These are phyloP conservation scores for Lordiphosa clarofinis DNA, from an alignment of 1,140 invertebrate genomes.

Conservation along the genomic window DNA sequence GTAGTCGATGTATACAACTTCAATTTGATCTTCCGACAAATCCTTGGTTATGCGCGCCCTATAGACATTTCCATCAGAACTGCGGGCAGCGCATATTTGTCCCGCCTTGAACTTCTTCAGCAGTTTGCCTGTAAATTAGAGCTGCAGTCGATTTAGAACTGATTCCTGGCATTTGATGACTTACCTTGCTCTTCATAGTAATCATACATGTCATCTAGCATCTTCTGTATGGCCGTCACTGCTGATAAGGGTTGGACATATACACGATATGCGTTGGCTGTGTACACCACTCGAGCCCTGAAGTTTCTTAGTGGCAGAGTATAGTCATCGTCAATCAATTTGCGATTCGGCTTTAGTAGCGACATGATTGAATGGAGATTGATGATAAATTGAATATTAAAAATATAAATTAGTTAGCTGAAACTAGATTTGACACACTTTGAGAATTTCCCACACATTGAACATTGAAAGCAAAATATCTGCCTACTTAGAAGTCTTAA, in stretches of 20 bases:
- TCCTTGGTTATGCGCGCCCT: conserved; percentile 82
- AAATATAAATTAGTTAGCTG: neutral
- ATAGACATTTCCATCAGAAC: conserved; percentile 85
- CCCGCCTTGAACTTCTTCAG: conserved; percentile 49
- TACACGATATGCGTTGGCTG: conserved; percentile 79
- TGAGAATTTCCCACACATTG: conserved; percentile 78
- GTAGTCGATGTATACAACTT: conserved; percentile 88
- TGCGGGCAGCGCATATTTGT: conserved; percentile 83
- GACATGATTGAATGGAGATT: conserved; percentile 13
- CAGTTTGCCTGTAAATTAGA: conserved; percentile 29
- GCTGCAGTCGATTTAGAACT: neutral
- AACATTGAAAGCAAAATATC: conserved; percentile 65
- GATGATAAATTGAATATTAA: neutral
- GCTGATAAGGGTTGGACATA: conserved; percentile 83
- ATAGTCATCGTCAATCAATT: no score
- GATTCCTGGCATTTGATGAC: no score
- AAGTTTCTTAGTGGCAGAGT: conserved; percentile 14
- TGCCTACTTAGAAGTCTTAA: conserved; percentile 21
- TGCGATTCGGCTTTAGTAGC: conserved; percentile 11
- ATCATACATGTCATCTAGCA: conserved; percentile 82
- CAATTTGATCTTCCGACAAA: conserved; percentile 75
- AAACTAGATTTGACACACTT: conserved; percentile 7
- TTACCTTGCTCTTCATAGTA: conserved; percentile 80
- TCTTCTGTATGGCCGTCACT: conserved; percentile 49
- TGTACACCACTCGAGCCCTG: conserved; percentile 47